Conservation (phyloP, 1,140 invertebrate genomes). For the Orchestia grillus region DNA sequence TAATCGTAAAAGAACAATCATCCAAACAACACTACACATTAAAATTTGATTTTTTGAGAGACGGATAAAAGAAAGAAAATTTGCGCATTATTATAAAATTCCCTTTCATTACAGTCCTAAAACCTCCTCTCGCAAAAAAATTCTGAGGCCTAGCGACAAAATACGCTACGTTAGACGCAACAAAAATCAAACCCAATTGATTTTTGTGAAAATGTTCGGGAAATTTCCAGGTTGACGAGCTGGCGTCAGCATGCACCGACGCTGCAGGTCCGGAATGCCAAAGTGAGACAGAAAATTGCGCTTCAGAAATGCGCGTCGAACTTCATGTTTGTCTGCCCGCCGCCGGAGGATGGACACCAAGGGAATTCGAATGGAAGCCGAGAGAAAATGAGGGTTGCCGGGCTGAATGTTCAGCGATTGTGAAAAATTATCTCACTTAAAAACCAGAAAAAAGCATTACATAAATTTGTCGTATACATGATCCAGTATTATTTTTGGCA, state of each 20-base stretch:
- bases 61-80: neutral
- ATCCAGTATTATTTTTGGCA: too few species aligned
- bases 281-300: neutral
- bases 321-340: neutral
- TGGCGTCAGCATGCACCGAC: neutral
- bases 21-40: too few species aligned
- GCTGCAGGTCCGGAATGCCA: neutral
- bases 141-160: neutral
- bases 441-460: too few species aligned
- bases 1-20: too few species aligned
- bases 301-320: neutral
- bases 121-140: neutral
- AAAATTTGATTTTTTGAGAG: too few species aligned
- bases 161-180: neutral
- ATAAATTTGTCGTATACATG: too few species aligned
- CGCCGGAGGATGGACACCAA: neutral
- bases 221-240: neutral
- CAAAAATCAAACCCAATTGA: neutral
- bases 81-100: neutral
- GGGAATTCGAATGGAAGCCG: too few species aligned
- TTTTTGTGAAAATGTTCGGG: neutral
- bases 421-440: too few species aligned
- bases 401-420: too few species aligned
- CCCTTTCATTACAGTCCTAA: neutral
- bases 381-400: too few species aligned